Evolutionary conservation across 2,113 vertebrate species (phyloP), one percentile per base, ranked within the genome.

Genomic region (Hemiscyllium ocellatum): DNA sequence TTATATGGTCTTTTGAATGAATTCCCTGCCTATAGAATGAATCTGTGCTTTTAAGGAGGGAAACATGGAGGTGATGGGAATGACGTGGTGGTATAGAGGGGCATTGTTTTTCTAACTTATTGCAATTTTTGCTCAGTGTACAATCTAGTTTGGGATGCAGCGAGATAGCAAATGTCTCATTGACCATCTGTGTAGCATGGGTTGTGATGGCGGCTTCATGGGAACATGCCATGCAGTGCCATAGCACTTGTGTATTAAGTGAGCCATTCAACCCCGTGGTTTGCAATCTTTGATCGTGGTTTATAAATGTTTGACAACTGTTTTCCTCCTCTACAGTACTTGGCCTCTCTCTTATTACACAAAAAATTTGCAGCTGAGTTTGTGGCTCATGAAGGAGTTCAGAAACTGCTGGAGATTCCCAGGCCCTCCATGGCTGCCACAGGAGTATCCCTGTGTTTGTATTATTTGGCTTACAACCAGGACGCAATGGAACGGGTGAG

Each of bases 361-460:
- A 99, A 99, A 97, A 99, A 99, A 97, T 99, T 99, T 98, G 99
- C 99, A 37, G 99, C 99, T 0, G 99, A 99, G 97, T 99, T 99
- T 97, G 99, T 99, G 96, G 99, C 98, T 72, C 99, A 99, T n/a
- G 99, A 98, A 87, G 99, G 99, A 95, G 99, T 99, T 96, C 99
- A 99, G 95, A 99, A 99, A 96, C 97, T 99, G 96, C 97, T 99
- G 97, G 99, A 99, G 97, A 99, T 99, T 96, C 99, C 99, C 83
- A 98, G 99, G 95, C 99, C 99, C 96, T 99, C 99, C 65, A 99
- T 99, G 99, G 98, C 99, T 96, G 99, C 99, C 29, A 99, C 99
- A 42, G 99, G 99, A 76, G 99, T 99, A 22, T 99, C 99, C 72
- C 98, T 99, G 97, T 99, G 99, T 96, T 98, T 99, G 26, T 99